Base-by-base conservation (phyloP, 2,888 invertebrate genomes). In the Piscicola geometra region DNA sequence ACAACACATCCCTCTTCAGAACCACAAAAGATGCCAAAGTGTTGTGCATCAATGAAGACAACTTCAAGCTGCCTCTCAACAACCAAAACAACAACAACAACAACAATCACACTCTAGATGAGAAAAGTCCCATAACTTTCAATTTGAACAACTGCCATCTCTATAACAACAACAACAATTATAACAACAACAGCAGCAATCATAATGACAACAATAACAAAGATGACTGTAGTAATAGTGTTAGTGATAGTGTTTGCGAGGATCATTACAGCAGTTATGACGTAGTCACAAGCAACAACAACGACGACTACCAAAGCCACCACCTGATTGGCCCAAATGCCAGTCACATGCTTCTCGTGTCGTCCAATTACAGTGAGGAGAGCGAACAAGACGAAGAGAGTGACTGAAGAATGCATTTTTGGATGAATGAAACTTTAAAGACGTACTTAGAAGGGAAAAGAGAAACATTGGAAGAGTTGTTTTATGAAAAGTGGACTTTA, bases 351-450 rank as follows among this genome's bases (percentile, higher is more conserved):
- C 15, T 56, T 56, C 21, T 18, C 15, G 60, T 56, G 5, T 56
- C 60, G 21, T 56, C 60, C 60, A 56, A 56, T 56, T 56, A 56
- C 60, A 56, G 60, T 56, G 60, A 56, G n/a, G 60, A 56, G 25
- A 56, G 60, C n/a, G 60, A 56, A 56, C 60, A 56, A 56, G 60
- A 56, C n/a, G 60, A 56, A 3, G 60, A 56, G 25, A 56, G 60
- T 56, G 60, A 56, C n/a, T 56, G 25, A 56, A 56, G 21, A n/a
- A 56, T 47, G 9, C n/a, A n/a, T n/a, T n/a, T n/a, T n/a, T n/a
- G n/a, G n/a, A n/a, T n/a, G n/a, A n/a, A n/a, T n/a, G n/a, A n/a
- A n/a, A n/a, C n/a, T n/a, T n/a, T n/a, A n/a, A 41, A 15, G 41
- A 41, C 15, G 41, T 41, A 15, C 41, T 9, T 41, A 41, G 15